Conservation (phyloP, 1,140 invertebrate genomes). For the Bombus polaris region DNA sequence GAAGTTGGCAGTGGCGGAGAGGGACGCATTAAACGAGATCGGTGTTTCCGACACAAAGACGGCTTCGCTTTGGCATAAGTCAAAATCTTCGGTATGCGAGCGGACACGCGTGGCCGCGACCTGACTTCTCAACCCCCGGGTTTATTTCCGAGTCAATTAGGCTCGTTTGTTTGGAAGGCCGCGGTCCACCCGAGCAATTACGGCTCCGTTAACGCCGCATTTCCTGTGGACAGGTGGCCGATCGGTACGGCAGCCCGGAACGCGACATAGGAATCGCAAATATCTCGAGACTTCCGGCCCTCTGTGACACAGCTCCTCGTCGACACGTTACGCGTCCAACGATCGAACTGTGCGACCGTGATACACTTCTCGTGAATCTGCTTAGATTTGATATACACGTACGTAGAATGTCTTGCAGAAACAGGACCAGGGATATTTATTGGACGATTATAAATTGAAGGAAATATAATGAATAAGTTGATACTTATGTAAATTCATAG, state of each 20-base stretch:
- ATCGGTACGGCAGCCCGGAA: conserved; percentile 53
- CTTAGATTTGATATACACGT: background rate
- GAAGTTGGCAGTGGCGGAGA: conserved; percentile 38
- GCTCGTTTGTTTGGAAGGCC: conserved; percentile 79
- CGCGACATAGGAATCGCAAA: conserved; percentile 29
- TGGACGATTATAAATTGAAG: no score
- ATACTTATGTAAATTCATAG: no score
- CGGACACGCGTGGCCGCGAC: conserved; percentile 62
- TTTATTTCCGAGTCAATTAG: conserved; percentile 83
- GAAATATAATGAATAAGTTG: no score
- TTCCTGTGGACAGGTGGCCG: conserved; percentile 76
- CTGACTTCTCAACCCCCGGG: conserved; percentile 45
- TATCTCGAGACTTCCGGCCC: conserved; percentile 34
- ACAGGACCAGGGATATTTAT: no score
- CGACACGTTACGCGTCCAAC: background rate
- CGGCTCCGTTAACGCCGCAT: conserved; percentile 77
- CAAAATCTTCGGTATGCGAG: conserved; percentile 77
- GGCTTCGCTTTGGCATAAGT: conserved; percentile 81
- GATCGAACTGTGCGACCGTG: background rate
- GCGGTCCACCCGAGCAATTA: conserved; percentile 80
- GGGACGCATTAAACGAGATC: conserved; percentile 31
- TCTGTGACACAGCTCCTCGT: background rate
- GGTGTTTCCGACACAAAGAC: conserved; percentile 76
- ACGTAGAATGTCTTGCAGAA: no score
- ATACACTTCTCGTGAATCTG: background rate